Conservation (phyloP, 2,113 vertebrate species). For the Castor canadensis region DNA sequence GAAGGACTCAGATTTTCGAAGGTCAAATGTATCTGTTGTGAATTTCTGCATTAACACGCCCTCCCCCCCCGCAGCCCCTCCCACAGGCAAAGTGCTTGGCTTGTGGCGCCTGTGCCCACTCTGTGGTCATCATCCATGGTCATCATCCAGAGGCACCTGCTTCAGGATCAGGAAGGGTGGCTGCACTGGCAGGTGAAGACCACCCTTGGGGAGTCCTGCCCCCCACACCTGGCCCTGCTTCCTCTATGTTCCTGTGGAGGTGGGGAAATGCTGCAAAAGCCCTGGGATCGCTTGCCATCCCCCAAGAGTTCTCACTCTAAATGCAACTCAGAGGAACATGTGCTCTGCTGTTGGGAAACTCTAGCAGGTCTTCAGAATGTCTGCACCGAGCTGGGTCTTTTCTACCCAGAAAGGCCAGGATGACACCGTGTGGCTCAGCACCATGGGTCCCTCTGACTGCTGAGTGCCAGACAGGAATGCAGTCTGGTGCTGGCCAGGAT, state of each 20-base stretch:
- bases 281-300: not conserved
- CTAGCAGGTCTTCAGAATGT: not conserved
- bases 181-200: fast-evolving
- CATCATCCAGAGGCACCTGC: not conserved
- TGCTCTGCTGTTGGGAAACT: fast-evolving
- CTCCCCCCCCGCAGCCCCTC: too few species aligned
- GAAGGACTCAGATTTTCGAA: not conserved
- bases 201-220: fast-evolving
- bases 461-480: fast-evolving
- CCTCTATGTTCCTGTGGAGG: fast-evolving
- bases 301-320: not conserved
- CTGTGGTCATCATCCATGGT: not conserved
- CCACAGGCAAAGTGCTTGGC: not conserved
- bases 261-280: fast-evolving
- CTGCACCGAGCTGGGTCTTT: not conserved
- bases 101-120: fast-evolving
- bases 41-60: too few species aligned
- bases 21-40: fast-evolving
- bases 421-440: fast-evolving
- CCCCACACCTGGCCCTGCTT: fast-evolving
- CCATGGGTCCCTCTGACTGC: fast-evolving
- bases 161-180: too few species aligned
- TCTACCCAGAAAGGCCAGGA: not conserved
- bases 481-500: not conserved
- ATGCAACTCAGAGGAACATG: fast-evolving